A percentile compares a stretch with the other conserved stretches of the same genome.
These are phyloP conservation scores for Fulica atra DNA, from an alignment of 2,113 vertebrate species.

Conservation along the genomic window DNA sequence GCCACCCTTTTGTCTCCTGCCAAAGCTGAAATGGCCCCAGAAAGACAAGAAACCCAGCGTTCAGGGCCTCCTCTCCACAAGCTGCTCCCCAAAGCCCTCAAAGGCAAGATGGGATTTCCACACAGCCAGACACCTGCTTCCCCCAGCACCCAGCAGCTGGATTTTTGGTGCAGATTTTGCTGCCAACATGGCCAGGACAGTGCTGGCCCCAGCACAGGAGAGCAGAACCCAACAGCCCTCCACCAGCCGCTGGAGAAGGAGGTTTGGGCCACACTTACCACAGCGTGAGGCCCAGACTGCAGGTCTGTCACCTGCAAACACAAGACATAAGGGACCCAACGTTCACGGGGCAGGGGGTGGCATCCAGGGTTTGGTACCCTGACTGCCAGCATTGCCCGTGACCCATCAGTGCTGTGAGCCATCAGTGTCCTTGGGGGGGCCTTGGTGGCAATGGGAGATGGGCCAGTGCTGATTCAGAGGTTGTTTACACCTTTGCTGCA, in stretches of 20 bases:
- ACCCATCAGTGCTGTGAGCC: background rate
- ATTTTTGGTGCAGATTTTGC: background rate
- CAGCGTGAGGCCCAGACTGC: background rate
- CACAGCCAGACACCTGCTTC: background rate
- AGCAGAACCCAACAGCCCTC: background rate
- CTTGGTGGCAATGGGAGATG: fast-evolving
- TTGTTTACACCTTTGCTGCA: background rate
- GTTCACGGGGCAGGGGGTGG: background rate
- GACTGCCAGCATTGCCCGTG: fast-evolving
- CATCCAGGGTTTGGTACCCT: background rate
- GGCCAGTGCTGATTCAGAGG: background rate
- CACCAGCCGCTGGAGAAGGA: background rate
- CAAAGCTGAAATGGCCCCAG: background rate
- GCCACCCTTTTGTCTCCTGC: background rate
- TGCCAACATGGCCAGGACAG: background rate
- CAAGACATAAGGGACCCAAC: background rate
- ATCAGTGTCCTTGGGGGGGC: fast-evolving
- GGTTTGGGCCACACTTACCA: slow-evolving; percentile 45
- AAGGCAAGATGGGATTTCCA: fast-evolving
- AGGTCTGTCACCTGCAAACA: slow-evolving; percentile 60
- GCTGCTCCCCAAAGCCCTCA: background rate
- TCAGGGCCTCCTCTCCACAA: background rate
- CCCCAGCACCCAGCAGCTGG: background rate
- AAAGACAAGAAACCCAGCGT: background rate
- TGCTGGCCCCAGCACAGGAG: background rate